Conservation (phyloP, 2,113 vertebrate genomes). For the Planiliza haematocheilus region DNA sequence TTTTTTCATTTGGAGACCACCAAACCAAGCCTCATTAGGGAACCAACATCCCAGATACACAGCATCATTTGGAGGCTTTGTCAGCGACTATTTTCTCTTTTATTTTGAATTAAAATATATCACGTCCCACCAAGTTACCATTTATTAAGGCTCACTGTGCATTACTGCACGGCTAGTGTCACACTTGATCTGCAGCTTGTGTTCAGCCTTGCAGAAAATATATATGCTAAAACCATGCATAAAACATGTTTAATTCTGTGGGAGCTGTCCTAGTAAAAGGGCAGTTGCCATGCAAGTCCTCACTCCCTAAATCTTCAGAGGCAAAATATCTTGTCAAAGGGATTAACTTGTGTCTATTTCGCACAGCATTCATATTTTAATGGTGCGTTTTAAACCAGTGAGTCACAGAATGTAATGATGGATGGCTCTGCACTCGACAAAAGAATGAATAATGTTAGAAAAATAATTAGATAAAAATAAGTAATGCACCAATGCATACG, state of each 20-base stretch:
- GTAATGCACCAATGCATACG: too few relatives aligned
- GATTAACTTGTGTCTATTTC: neutral
- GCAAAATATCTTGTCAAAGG: neutral
- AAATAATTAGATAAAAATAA: too few relatives aligned
- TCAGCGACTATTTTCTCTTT: neutral
- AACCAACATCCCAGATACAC: slow-evolving; percentile 32
- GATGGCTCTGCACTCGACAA: neutral
- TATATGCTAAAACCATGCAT: too few relatives aligned
- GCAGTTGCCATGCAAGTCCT: neutral
- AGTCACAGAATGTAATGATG: slow-evolving; percentile 3
- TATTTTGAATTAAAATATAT: neutral
- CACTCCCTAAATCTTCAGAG: neutral
- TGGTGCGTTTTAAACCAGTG: slow-evolving; percentile 6
- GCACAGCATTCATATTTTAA: neutral
- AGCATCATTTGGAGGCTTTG: neutral
- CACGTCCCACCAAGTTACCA: too few relatives aligned
- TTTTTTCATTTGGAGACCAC: slow-evolving; percentile 32
- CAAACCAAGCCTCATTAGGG: slow-evolving; percentile 62
- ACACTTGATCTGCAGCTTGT: too few relatives aligned
- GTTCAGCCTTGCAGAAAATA: too few relatives aligned
- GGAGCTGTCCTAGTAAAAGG: too few relatives aligned
- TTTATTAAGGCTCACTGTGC: too few relatives aligned
- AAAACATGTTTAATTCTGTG: too few relatives aligned
- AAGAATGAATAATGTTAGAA: neutral
- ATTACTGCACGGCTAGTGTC: too few relatives aligned